Evolutionary conservation across 2,797 vertebrate genomes (phyloP), one percentile per base, ranked within the genome.

Genomic region (Coregonus sp.): DNA sequence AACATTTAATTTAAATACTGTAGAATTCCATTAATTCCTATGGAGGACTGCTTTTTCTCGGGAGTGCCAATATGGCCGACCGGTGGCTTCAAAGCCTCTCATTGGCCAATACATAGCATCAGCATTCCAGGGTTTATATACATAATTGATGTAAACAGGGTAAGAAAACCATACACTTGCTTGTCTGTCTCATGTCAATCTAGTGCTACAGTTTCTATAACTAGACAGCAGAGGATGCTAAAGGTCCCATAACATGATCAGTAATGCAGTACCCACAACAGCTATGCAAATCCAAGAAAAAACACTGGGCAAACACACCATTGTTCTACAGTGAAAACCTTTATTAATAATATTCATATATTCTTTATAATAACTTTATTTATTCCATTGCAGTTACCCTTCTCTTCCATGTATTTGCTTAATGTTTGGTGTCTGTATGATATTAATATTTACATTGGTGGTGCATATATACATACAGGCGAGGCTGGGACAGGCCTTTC

Each of bases 311-410:
- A 50, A 31, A 69, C 3, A 78, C 75, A 82, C 54, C 65, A 80
- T 40, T 7, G 1, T 76, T 84, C 81, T 89, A 91, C 88, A 90
- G 88, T 93, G 92, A 93, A 93, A 93, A 93, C 79, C 89, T 93
- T 93, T 92, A 93, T 92, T 92, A 88, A 90, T 37, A n/a, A 84
- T 90, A 82, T 89, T 90, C 72, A 89, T 91, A 89, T 90, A 87
- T 84, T 88, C 67, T 84, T 85, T 85, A 82, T 89, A 90, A 80
- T 87, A 91, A 89, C 83, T 84, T 85, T 79, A 82, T 80, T 86
- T 84, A 83, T 80, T 86, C 84, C 72, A 68, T 54, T 88, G 78
- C 86, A 79, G 74, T 82, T 84, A 81, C 78, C 61, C 70, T 79
- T 74, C 71, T 70, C 74, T 54, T 84, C 78, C 71, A 80, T 81